phyloP scores from a whole-genome alignment of 2,888 invertebrate species.

The Acrocyrtus sp. region DNA sequence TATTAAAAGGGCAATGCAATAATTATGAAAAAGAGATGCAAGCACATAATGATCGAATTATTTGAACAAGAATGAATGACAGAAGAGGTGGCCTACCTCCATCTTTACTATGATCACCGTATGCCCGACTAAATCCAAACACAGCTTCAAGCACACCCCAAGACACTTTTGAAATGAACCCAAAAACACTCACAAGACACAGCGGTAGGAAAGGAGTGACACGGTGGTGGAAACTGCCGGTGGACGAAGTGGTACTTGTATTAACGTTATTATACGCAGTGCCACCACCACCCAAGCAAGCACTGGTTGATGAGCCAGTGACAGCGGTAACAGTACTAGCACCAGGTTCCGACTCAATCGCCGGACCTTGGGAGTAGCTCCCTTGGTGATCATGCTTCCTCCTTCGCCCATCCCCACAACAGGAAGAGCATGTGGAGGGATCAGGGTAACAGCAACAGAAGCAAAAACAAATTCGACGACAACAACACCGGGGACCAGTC shows the following conservation, averaged over 20 bases:
- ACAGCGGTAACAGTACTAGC: neutral
- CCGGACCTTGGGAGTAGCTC: conserved; percentile 41
- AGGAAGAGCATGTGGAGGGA: conserved; percentile 22
- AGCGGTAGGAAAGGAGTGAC: conserved; percentile 54
- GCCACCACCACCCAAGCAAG: conserved; percentile 4
- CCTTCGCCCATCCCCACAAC: conserved; percentile 12
- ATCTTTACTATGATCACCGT: conserved; percentile 60
- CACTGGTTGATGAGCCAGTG: neutral
- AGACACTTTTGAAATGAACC: conserved; percentile 62
- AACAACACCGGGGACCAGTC: neutral
- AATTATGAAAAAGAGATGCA: neutral
- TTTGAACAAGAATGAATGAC: neutral
- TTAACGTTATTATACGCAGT: neutral
- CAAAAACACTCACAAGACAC: conserved; percentile 59
- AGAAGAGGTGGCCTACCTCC: conserved; percentile 53
- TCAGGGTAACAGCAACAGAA: conserved; percentile 49
- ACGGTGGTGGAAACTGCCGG: conserved; percentile 50
- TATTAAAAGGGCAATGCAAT: conserved; percentile 16
- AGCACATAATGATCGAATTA: neutral
- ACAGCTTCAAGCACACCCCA: conserved; percentile 62
- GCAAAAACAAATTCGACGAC: conserved; percentile 41
- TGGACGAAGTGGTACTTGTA: too few relatives aligned
- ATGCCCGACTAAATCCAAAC: conserved; percentile 59
- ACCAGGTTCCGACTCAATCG: conserved; percentile 32
- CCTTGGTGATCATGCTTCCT: conserved; percentile 38